Conservation (phyloP, 2,888 invertebrate species). For the Nysson spinosus region DNA sequence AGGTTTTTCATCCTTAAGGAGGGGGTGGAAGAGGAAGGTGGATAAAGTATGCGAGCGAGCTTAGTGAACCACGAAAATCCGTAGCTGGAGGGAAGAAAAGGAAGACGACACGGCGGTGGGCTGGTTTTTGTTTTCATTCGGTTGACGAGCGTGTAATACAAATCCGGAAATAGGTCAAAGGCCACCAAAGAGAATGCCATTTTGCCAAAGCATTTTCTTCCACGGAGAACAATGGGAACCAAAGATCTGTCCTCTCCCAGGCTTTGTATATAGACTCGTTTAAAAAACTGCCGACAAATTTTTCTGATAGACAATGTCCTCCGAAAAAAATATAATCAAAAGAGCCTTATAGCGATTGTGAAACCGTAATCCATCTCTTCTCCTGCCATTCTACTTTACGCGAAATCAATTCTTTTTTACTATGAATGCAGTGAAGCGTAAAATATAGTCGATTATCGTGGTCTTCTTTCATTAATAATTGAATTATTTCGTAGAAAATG, state of each 20-base stretch:
- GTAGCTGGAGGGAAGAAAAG: background rate
- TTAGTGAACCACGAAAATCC: background rate
- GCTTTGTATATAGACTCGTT: slow-evolving; percentile 3
- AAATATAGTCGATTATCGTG: too few species aligned
- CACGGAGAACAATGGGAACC: slow-evolving; percentile 7
- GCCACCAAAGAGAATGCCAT: slow-evolving; percentile 1
- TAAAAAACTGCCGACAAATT: background rate
- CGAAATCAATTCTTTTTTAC: too few species aligned
- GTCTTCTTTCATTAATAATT: too few species aligned
- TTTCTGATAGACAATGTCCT: too few species aligned
- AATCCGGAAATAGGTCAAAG: slow-evolving; percentile 7
- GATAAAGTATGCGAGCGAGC: background rate
- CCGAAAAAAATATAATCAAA: too few species aligned
- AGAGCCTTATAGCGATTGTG: too few species aligned
- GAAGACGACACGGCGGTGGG: background rate
- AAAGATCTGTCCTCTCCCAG: slow-evolving; percentile 5
- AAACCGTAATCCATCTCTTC: too few species aligned
- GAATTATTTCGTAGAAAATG: too few species aligned
- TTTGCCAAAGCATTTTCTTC: slow-evolving; percentile 14
- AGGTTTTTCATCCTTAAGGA: background rate
- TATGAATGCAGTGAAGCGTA: too few species aligned
- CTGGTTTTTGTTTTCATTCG: slow-evolving; percentile 6
- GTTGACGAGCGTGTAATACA: background rate
- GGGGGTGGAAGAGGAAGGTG: background rate
- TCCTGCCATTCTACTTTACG: too few species aligned